Percentiles rank a stretch among this genome's conserved stretches.
phyloP scores from a whole-genome alignment of 2,797 vertebrate species.

The Tangara arthus region DNA sequence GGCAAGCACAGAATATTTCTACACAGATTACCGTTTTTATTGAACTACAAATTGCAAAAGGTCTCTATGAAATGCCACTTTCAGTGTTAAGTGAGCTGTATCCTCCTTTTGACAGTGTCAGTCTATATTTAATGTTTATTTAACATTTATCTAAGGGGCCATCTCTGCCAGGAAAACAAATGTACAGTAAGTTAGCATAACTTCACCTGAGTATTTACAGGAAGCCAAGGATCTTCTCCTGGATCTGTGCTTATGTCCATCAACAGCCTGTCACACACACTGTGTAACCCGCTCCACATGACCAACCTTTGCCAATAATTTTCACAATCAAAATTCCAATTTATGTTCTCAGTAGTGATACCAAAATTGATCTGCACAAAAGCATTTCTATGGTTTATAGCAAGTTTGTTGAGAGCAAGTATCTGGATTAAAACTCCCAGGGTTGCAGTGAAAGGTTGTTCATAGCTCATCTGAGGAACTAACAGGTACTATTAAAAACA shows the following conservation, averaged over 20 bases:
- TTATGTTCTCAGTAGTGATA: background rate
- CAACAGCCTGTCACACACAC: background rate
- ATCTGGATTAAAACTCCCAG: background rate
- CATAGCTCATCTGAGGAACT: background rate
- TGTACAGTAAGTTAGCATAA: background rate
- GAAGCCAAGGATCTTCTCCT: background rate
- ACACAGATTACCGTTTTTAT: constrained; percentile 23
- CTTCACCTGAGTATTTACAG: background rate
- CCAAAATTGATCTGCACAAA: background rate
- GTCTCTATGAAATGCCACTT: background rate
- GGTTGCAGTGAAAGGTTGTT: background rate
- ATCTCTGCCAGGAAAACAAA: background rate
- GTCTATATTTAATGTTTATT: background rate
- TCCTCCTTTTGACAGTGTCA: background rate
- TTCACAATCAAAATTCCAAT: background rate
- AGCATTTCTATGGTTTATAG: background rate
- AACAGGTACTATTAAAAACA: background rate
- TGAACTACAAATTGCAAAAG: constrained; percentile 30
- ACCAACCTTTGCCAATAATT: background rate
- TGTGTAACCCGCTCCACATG: background rate
- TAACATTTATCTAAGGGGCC: background rate
- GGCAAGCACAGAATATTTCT: constrained; percentile 24
- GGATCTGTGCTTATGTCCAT: background rate
- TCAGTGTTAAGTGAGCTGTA: background rate
- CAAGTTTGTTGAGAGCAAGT: background rate